Evolutionary conservation across 2,797 vertebrate species (phyloP).

Genomic region (Uromys caudimaculatus): DNA sequence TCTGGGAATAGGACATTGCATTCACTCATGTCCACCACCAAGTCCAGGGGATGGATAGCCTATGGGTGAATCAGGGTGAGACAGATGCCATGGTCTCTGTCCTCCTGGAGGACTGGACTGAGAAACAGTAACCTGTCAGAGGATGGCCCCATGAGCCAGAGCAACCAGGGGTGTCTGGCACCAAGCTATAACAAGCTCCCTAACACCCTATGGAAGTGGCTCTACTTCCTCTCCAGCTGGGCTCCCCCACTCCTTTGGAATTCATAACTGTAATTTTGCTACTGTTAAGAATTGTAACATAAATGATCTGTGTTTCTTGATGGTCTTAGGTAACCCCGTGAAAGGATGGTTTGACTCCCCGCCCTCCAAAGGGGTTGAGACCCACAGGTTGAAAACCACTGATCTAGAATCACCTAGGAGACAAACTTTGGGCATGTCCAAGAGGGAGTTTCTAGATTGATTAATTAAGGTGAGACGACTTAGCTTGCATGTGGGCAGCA

Average conservation of each 20-base stretch:
- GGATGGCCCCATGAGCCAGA: not conserved
- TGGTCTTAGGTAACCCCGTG: not conserved
- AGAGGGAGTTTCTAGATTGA: not conserved
- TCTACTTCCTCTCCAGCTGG: too few relatives aligned
- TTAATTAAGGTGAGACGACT: not conserved
- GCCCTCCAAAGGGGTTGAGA: not conserved
- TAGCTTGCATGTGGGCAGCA: not conserved
- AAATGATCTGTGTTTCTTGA: not conserved
- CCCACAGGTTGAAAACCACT: not conserved
- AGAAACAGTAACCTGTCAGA: not conserved
- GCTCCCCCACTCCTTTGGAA: not conserved
- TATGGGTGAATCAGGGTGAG: fast-evolving
- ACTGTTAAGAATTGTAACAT: not conserved
- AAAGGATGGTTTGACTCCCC: not conserved
- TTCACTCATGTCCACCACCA: fast-evolving
- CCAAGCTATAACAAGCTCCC: not conserved
- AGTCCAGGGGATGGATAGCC: not conserved
- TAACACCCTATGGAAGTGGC: not conserved
- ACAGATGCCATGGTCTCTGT: not conserved
- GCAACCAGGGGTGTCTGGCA: not conserved
- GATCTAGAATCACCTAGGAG: not conserved
- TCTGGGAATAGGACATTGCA: fast-evolving
- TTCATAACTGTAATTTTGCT: not conserved
- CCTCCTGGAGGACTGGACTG: not conserved
- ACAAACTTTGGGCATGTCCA: not conserved